Base-by-base conservation (phyloP, 2,113 vertebrate genomes). In the Fulica atra region DNA sequence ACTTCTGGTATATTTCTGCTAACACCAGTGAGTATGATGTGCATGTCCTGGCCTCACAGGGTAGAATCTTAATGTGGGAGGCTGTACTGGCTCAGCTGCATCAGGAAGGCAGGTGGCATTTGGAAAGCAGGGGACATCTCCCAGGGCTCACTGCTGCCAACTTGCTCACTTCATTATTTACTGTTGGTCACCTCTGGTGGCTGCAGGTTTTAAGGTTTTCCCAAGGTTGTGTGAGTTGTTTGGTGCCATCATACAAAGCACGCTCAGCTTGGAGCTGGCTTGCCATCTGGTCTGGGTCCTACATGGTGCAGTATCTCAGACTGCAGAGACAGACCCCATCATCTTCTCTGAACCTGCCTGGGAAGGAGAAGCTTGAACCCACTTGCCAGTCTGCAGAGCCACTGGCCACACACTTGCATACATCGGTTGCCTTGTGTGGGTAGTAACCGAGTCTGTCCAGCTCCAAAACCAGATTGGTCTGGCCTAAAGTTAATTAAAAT, bases 1-100 rank as follows among this genome's bases (percentile, higher is more conserved):
- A 31, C 7, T 53, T 26, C 29, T 40, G 42, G 28, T 56, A 35
- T 65, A 25, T 69, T 92, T 92, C 25, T 64, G 53, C 46, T 72
- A 38, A 40, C 21, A 48, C 16, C 33, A 65, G 38, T 64, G 13
- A 51, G n/a, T 15, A 9, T 11, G 31, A 63, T 73, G 53, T 71
- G 31, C 5, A 4, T 59, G 18, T 29, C 38, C 71, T 56, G 33
- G 59, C 26, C 48, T 31, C 0, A 0, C 1, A 15, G 13, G 25
- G 38, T 80, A 19, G 38, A 57, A 78, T 38, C 33, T 2, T 1
- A 74, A 42, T 2, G 1, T 44, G 21, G 42, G 44, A 91, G 28
- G 28, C 63, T 77, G 21, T 64, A 56, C 59, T 56, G 59, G 44
- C 26, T 65, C 48, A 65, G 59, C 69, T 84, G 51, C 81, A 31